Percentiles rank a stretch among this genome's conserved stretches.
phyloP scores from a whole-genome alignment of 2,113 vertebrate species.

The Grammomys surdaster region DNA sequence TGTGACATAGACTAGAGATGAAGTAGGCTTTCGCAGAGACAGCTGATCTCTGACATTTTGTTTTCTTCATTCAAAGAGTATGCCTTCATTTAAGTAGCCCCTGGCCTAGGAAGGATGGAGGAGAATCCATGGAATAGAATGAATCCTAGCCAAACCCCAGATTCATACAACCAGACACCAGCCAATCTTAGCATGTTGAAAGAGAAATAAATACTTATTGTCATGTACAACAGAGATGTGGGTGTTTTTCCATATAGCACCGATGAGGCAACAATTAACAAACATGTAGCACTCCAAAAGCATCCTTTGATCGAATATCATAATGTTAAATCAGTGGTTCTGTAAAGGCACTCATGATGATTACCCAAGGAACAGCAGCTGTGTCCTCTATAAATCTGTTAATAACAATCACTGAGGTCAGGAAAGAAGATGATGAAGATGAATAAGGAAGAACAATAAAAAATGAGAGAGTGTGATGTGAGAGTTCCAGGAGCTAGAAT shows the following conservation, averaged over 20 bases:
- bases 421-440: background rate
- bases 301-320: slow-evolving; percentile 13
- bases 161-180: background rate
- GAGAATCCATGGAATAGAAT: background rate
- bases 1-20: background rate
- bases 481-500: background rate
- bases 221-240: background rate
- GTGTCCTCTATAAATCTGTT: background rate
- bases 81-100: background rate
- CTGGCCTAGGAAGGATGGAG: background rate
- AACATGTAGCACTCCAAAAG: background rate
- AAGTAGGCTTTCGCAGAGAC: background rate
- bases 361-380: background rate
- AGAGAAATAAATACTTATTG: background rate
- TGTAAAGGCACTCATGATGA: background rate
- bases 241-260: background rate
- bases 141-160: background rate
- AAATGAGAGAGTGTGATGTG: background rate
- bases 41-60: background rate
- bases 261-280: background rate
- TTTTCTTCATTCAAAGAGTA: background rate
- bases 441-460: background rate
- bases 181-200: background rate
- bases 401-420: background rate
- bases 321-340: background rate